These are phyloP conservation scores for Melipona beecheii DNA, from an alignment of 2,888 invertebrate genomes.

Conservation along the genomic window DNA sequence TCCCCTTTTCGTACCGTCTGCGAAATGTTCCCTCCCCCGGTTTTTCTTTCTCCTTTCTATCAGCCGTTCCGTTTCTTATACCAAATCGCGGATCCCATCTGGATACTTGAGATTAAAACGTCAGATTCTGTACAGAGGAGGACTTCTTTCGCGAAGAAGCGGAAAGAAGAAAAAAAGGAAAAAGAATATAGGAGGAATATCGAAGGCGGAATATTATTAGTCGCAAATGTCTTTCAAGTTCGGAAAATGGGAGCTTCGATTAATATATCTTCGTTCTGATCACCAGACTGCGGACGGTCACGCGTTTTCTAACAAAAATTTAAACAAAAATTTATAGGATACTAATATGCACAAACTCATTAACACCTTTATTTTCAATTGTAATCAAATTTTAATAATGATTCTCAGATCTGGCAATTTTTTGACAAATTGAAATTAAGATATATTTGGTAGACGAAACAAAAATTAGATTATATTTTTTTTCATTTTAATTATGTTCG, in stretches of 20 bases:
- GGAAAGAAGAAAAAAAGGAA: conserved; percentile 14
- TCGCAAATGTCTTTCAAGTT: conserved; percentile 70
- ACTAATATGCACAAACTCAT: too few species aligned
- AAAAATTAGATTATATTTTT: too few species aligned
- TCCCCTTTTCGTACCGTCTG: conserved; percentile 41
- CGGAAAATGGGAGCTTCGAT: neutral
- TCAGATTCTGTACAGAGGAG: conserved; percentile 75
- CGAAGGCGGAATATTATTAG: conserved; percentile 77
- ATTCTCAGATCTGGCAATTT: too few species aligned
- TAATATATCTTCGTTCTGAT: neutral
- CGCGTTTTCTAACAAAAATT: too few species aligned
- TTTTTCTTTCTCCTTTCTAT: conserved; percentile 15
- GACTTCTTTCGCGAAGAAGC: conserved; percentile 69
- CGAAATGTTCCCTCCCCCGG: conserved; percentile 48
- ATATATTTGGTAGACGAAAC: too few species aligned
- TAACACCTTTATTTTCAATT: too few species aligned
- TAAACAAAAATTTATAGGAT: too few species aligned
- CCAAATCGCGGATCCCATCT: conserved; percentile 80
- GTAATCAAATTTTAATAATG: too few species aligned
- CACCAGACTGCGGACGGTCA: too few species aligned
- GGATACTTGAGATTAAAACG: conserved; percentile 83
- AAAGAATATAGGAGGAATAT: conserved; percentile 62
- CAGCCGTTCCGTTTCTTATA: conserved; percentile 62
- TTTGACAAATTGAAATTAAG: too few species aligned
- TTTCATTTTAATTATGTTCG: too few species aligned